Evolutionary conservation across 2,888 invertebrate species (phyloP).

Genomic region (Ceramica pisi): DNA sequence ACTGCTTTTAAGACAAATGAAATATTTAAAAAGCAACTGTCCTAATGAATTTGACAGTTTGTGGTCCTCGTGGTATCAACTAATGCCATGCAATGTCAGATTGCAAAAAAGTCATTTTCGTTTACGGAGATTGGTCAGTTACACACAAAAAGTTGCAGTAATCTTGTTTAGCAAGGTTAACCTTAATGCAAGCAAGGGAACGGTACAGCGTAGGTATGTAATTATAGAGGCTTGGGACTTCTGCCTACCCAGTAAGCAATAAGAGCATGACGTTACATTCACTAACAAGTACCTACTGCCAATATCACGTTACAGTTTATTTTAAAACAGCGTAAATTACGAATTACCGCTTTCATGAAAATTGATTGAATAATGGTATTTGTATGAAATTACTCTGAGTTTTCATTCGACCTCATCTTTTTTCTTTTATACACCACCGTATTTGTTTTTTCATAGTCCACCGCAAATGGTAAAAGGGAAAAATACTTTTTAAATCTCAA

Average conservation of each 20-base stretch:
- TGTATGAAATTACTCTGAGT: background rate
- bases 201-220: slow-evolving; percentile 29
- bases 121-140: slow-evolving; percentile 6
- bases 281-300: slow-evolving; percentile 17
- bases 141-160: slow-evolving; percentile 30
- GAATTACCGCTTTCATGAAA: background rate
- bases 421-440: background rate
- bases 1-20: background rate
- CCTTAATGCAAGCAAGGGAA: slow-evolving; percentile 29
- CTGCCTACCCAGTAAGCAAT: slow-evolving; percentile 48
- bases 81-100: slow-evolving; percentile 14
- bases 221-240: slow-evolving; percentile 50
- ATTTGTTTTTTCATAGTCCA: too few species aligned
- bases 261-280: slow-evolving; percentile 51
- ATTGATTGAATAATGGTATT: background rate
- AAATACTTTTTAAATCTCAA: slow-evolving; percentile 20
- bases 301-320: slow-evolving; percentile 19
- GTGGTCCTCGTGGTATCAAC: background rate
- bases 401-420: background rate
- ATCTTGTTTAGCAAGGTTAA: slow-evolving; percentile 37
- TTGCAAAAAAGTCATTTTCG: slow-evolving; percentile 9
- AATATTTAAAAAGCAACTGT: slow-evolving; percentile 1
- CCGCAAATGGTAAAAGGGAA: background rate
- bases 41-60: slow-evolving; percentile 20
- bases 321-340: background rate